Evolutionary conservation across 2,113 vertebrate species (phyloP), one percentile per base, ranked within the genome.

Genomic region (Anhinga anhinga): DNA sequence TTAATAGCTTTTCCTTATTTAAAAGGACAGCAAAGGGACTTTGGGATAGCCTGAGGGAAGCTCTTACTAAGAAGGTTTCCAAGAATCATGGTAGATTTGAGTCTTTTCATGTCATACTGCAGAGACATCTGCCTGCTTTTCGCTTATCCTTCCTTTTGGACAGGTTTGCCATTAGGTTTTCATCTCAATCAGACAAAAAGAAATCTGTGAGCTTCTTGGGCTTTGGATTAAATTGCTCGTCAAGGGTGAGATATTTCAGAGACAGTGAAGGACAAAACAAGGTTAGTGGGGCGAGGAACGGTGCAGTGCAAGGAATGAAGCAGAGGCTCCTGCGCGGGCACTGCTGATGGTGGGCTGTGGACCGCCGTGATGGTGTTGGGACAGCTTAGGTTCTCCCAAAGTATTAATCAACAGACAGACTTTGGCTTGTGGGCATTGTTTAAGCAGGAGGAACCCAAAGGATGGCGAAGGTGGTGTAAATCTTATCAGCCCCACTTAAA

Each of bases 351-450:
- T 53, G n/a, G 36, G 73, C 25, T 69, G 42, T 10, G 34, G 45
- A 2, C 18, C 44, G 36, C 40, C 1, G 4, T 7, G 21, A 1
- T 59, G 8, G 4, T 22, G 1, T 0, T 49, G 36, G 49, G 14
- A 15, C 49, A 44, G 21, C 45, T 76, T 4, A 14, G 55, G 13
- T n/a, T 63, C 49, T 80, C n/a, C 63, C 25, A 3, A 40, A 65
- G 4, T 13, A 15, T 44, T 49, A 9, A 26, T 15, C 9, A 16
- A 3, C 34, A 44, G 20, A 3, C 10, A 66, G 45, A 21, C 26
- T 59, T 44, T 73, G 74, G 18, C 36, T 44, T 63, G 10, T 10
- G 40, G 36, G 38, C 11, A 3, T 29, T 20, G 40, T 67, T 61
- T 45, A 61, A 49, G 30, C 45, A 53, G n/a, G 40, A 11, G 22